Evolutionary conservation across 30 jellyfish, hydroid and myxozoan species (phyloP), one percentile per base, ranked within the genome.

Genomic region (Mastigias papua): DNA sequence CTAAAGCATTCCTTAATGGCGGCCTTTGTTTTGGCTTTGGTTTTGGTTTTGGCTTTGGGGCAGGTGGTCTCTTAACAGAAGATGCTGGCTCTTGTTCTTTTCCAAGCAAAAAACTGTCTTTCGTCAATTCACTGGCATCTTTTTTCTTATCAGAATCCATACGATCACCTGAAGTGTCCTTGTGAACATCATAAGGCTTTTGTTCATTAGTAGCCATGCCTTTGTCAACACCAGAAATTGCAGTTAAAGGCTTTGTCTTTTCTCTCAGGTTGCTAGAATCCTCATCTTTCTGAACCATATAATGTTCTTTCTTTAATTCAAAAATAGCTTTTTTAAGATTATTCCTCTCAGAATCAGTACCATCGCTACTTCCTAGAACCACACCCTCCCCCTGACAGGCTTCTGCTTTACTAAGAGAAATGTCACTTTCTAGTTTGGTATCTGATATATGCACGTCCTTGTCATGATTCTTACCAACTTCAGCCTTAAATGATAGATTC

Each of bases 21-120:
- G 23, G 46, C 19, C 37, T 23, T 21, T 75, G 58, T 25, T 33
- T 72, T 8, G 54, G 15, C 26, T 54, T 70, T 25, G 94, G 94
- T 27, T 85, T 85, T 33, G 94, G 94, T 63, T 85, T 85, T 0
- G 86, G 85, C 34, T 66, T 73, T 15, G 94, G 94, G 48, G 94
- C 88, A 11, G 88, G 82, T 23, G 94, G 94, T 29, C 23, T 63
- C 42, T 63, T 63, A 6, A 6, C 20, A 7, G 19, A 63, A 4
- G 74, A 42, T 1, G 42, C 2, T 21, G 42, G 74, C 74, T 63
- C 26, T 27, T 46, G 26, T 50, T 8, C 30, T 58, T 27, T 31
- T 21, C 64, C 30, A 75, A n/a, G 11, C 21, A 28, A 34, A 30
- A 22, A 21, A 51, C 20, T 68, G 3, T 28, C 23, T 72, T 72